Conservation (phyloP, 2,888 invertebrate species). For the Hydraecia micacea region DNA sequence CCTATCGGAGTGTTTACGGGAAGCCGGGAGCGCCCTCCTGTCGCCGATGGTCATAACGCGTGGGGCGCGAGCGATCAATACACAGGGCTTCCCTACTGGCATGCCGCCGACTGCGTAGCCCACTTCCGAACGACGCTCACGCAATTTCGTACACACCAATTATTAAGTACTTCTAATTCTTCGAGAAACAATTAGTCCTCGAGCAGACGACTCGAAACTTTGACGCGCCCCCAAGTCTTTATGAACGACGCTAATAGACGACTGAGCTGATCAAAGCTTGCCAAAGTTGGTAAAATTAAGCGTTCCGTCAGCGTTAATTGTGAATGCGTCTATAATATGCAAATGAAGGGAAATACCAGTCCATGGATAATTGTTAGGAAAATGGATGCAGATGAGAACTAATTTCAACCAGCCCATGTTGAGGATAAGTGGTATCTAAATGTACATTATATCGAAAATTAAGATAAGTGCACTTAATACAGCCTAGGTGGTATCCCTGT, state of each 20-base stretch:
- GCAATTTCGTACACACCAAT: constrained; percentile 73
- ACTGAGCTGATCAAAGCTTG: constrained; percentile 59
- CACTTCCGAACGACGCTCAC: constrained; percentile 76
- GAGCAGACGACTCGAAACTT: constrained; percentile 54
- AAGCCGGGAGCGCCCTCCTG: constrained; percentile 86
- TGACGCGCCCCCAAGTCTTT: constrained; percentile 48
- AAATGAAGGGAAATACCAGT: constrained; percentile 53
- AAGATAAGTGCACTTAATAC: constrained; percentile 19
- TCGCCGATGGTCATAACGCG: constrained; percentile 87
- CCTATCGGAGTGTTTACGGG: constrained; percentile 80
- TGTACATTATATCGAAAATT: constrained; percentile 26
- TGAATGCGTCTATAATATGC: constrained; percentile 51
- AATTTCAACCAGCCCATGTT: constrained; percentile 39
- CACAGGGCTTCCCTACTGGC: constrained; percentile 84
- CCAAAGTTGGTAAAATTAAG: constrained; percentile 59
- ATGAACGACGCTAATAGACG: constrained; percentile 54
- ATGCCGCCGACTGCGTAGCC: constrained; percentile 75
- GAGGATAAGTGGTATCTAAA: constrained; percentile 26
- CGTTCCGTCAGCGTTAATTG: constrained; percentile 46
- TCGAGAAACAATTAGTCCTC: constrained; percentile 69
- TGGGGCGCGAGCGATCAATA: constrained; percentile 88
- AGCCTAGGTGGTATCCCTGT: constrained; percentile 17
- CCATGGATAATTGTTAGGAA: constrained; percentile 39
- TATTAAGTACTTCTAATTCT: constrained; percentile 66
- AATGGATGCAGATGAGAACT: constrained; percentile 46